phyloP scores from a whole-genome alignment of 2,113 vertebrate genomes.

The Hypanus sabinus region DNA sequence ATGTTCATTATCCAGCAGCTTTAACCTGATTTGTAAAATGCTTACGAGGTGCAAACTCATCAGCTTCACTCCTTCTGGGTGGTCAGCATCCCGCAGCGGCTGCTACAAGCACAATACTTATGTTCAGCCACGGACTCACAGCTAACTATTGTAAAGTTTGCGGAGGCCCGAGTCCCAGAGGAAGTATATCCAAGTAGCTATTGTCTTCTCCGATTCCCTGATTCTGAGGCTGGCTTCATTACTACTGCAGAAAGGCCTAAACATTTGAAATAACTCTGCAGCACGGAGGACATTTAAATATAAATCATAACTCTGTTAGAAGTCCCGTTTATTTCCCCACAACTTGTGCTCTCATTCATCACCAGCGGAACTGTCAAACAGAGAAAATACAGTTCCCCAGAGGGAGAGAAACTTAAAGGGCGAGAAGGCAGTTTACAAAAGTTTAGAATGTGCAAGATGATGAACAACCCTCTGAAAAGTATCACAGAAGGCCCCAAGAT shows the following conservation, averaged over 20 bases:
- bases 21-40: constrained; percentile 8
- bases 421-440: background rate
- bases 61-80: background rate
- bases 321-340: background rate
- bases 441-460: background rate
- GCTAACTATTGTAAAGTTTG: background rate
- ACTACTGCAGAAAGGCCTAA: background rate
- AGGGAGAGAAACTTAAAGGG: background rate
- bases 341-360: constrained; percentile 3
- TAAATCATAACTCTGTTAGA: background rate
- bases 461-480: background rate
- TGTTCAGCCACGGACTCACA: background rate
- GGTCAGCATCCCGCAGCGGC: constrained; percentile 11
- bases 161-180: background rate
- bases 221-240: background rate
- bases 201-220: background rate
- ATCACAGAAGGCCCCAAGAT: background rate
- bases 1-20: constrained; percentile 12
- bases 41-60: constrained; percentile 2
- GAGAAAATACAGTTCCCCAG: background rate
- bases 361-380: background rate
- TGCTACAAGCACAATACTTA: background rate
- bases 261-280: background rate
- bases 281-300: background rate
- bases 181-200: background rate